Evolutionary conservation across 2,113 vertebrate genomes (phyloP), one percentile per base, ranked within the genome.

Genomic region (Zapornia atra): DNA sequence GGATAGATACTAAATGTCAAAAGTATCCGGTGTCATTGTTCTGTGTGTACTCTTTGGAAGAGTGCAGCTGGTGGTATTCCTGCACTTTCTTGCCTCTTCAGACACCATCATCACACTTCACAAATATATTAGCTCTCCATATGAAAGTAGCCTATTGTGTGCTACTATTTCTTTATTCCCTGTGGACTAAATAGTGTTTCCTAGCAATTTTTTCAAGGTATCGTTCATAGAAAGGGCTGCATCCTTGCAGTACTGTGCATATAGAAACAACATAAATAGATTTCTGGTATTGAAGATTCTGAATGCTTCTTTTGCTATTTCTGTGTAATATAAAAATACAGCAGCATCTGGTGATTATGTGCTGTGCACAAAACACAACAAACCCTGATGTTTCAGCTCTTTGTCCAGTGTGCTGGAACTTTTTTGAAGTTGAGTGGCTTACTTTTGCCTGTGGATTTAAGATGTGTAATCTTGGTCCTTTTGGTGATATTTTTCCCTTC

Each of bases 1-100:
- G 86, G 89, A 82, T 57, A 90, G 96, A 86, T 72, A 36, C 20
- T 88, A 96, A 97, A 97, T 97, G 96, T 96, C 96, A 97, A 15
- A 84, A 85, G 89, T 91, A 95, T 97, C 90, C n/a, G 33, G 71
- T 97, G 11, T 94, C 94, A 5, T 24, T 33, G 72, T 50, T 75
- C 77, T 69, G 70, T 66, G 15, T 89, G 77, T 92, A 78, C 53
- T 73, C 87, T 88, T 68, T 82, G 51, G 86, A 69, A 51, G 70
- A 85, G 84, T 38, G 56, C 53, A 73, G 65, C 14, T 91, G 79
- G 59, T 50, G 42, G 51, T 85, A 72, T 87, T 94, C 64, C 40
- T 94, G 68, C 19, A 4, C 18, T 81, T 38, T 48, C 59, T 46
- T 94, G 61, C 64, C 33, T 87, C 50, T 84, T 88, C 68, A 85